phyloP scores from a whole-genome alignment of 1,140 invertebrate species.

The Drosophila sp. region DNA sequence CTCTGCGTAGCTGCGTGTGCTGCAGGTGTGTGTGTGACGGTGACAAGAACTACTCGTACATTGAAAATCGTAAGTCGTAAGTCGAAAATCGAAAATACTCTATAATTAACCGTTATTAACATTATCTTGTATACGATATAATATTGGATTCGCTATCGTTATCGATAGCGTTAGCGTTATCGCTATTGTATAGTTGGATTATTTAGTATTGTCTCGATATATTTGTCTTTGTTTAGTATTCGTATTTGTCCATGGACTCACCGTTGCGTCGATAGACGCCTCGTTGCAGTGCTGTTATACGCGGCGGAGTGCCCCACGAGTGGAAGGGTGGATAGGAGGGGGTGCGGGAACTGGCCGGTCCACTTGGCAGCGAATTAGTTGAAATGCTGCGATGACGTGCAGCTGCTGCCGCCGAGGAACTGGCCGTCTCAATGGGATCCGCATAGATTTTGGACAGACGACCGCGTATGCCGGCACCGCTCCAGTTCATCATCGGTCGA shows the following conservation, averaged over 20 bases:
- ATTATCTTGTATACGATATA: slow-evolving; percentile 33
- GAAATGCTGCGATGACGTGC: slow-evolving; percentile 47
- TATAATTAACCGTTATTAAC: slow-evolving; percentile 36
- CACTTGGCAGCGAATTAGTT: slow-evolving; percentile 68
- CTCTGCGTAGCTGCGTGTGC: slow-evolving; percentile 50
- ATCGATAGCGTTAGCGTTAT: slow-evolving; percentile 21
- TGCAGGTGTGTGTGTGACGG: slow-evolving; percentile 58
- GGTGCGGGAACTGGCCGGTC: slow-evolving; percentile 14
- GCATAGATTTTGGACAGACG: slow-evolving; percentile 58
- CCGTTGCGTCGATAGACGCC: slow-evolving; percentile 77
- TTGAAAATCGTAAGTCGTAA: slow-evolving; percentile 18
- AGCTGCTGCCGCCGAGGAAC: slow-evolving; percentile 16
- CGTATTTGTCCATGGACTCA: slow-evolving; percentile 68
- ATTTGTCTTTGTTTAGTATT: slow-evolving; percentile 66
- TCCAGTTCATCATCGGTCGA: slow-evolving; percentile 79
- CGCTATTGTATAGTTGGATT: slow-evolving; percentile 44
- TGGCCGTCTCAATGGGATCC: slow-evolving; percentile 37
- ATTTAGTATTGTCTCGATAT: slow-evolving; percentile 54
- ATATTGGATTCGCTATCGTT: slow-evolving; percentile 42
- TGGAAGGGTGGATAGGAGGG: slow-evolving; percentile 64
- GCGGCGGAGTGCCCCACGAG: slow-evolving; percentile 82
- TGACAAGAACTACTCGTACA: slow-evolving; percentile 39
- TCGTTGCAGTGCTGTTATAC: slow-evolving; percentile 83
- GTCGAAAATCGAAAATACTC: slow-evolving; percentile 38
- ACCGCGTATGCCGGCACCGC: slow-evolving; percentile 78